Evolutionary conservation across 2,888 invertebrate species (phyloP), one percentile per base, ranked within the genome.

Genomic region (Pteria penguin): DNA sequence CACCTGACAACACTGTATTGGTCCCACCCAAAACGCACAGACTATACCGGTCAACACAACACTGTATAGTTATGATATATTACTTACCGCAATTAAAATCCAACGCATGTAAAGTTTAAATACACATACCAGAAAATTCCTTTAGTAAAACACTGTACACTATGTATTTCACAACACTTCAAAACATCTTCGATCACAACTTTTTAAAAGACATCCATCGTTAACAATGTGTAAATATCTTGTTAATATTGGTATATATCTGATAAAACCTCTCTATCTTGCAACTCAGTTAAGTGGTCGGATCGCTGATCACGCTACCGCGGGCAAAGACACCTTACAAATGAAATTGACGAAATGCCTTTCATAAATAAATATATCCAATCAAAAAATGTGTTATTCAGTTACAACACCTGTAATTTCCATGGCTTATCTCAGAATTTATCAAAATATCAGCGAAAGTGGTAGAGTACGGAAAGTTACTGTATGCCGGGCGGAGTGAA

Each of bases 241-340:
- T 11, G 45, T 36, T 36, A 14, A 36, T 36, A 36, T 36, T 5
- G 45, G 8, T 11, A 14, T 36, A 5, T 36, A 36, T 36, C 14
- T 36, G 45, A 36, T 36, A 5, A 11, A 36, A 36, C 45, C 8
- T 36, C 5, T 5, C 8, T 11, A 57, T 8, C 24, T 60, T 5
- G 22, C 3, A 24, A 60, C 22, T 60, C 27, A 27, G 26, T 26
- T 60, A 26, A 60, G 27, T 60, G 26, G 24, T 4, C 22, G 22
- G 60, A 60, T 60, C 60, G 27, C 5, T 60, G 60, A 60, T 4
- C 22, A 24, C 14, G 11, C 60, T 60, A n/a, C 60, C 26, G 60
- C 22, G 27, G 60, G 60, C 60, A 14, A 24, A 60, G 26, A 60
- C 60, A 60, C 60, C 60, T 60, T 60, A 27, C 22, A n/a, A 26